Evolutionary conservation across 2,797 vertebrate genomes (phyloP), one percentile per base, ranked within the genome.

Genomic region (Arctocebus calabarensis): DNA sequence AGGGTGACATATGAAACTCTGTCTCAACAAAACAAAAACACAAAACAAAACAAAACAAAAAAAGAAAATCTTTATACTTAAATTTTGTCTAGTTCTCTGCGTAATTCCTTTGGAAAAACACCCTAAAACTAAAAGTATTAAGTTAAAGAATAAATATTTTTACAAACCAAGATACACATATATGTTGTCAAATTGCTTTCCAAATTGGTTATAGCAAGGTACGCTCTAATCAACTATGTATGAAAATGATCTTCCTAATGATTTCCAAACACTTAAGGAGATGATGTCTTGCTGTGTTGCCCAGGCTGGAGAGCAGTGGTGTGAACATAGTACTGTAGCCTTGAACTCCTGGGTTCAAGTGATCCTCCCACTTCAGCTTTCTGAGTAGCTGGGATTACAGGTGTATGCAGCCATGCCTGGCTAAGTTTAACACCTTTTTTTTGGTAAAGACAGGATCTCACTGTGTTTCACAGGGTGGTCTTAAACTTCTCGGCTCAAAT

Each of bases 61-160:
- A 5, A 16, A 52, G 48, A 81, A 96, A 95, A 92, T 82, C 68
- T 96, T 40, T 83, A 61, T n/a, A 43, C 10, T 43, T 25, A 81
- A 64, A 79, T 70, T 81, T 82, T 90, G 45, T 75, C 23, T 77
- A 52, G 37, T 82, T 88, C 45, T 84, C 57, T 68, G 59, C 20
- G 37, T 89, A 82, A 1, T 84, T 94, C 23, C 57, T 85, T 88
- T 92, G 83, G 25, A 48, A 34, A 52, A 70, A 88, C 45, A 57
- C 5, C 32, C 61, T 89, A 88, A 62, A 90, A 66, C n/a, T 83
- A 81, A 66, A 84, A 43, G 40, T 57, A 37, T 52, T 90, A 59
- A 81, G 14, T 78, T 82, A 87, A 87, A 84, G 48, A 84, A 43
- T 23, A 91, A 83, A 34, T 66, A 32, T 45, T 96, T 94, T 84